Base-by-base conservation (phyloP, 2,888 invertebrate species). In the Galeruca laticollis region DNA sequence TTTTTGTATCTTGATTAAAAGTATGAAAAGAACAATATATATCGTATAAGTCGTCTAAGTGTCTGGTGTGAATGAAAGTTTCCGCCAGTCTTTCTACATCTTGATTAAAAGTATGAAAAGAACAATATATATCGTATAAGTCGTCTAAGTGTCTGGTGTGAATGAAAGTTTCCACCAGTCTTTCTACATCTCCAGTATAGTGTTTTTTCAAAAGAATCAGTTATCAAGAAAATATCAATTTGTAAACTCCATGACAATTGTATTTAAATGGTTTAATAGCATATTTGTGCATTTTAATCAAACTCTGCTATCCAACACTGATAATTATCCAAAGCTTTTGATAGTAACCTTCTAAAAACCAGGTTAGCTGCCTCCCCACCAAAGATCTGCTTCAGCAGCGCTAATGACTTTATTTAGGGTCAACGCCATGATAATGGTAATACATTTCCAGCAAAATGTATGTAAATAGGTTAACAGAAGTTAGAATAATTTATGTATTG, bases 381-480 rank as follows among this genome's bases (percentile, higher is more conserved):
- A 59, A 20, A 20, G 20, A 59, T 9, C 18, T 59, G 18, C 5
- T 13, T 20, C 18, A n/a, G 18, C 40, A 20, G 20, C 40, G 59
- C 59, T 18, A 33, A 33, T 40, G 37, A 49, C 49, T 62, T 51
- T 51, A 62, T 62, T 62, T 54, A 64, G 57, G 64, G 64, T 64
- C 64, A 64, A 64, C 57, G 64, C 56, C 64, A 57, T 47, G 43
- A 35, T 64, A 57, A 64, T 64, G 52, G 52, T 52, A 26, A 57
- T 59, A 18, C 18, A 59, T 33, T 56, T 56, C 57, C 64, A 54
- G 43, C 64, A 33, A 57, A 64, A 57, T 64, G 47, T 64, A 64
- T 64, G 64, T 64, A 64, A 64, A 64, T 56, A 57, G 64, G 64
- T 64, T 64, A 64, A 64, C 64, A 64, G 64, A 64, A 64, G 56